Percentiles rank a stretch among this genome's conserved stretches.
phyloP scores from a whole-genome alignment of 2,797 vertebrate genomes.

The Girardinus metallicus region DNA sequence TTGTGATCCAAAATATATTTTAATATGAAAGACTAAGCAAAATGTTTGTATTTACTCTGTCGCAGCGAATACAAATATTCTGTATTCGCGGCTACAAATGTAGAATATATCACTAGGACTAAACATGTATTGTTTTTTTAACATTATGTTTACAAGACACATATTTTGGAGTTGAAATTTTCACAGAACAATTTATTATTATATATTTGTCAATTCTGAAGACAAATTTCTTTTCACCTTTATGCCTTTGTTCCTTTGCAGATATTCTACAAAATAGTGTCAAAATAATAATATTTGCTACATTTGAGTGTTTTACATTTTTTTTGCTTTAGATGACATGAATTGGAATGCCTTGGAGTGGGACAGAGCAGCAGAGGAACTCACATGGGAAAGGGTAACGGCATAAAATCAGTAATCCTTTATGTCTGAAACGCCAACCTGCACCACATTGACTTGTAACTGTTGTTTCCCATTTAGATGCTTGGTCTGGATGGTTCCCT shows the following conservation, averaged over 20 bases:
- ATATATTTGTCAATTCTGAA: background rate
- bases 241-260: background rate
- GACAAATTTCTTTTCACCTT: background rate
- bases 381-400: conserved; percentile 97
- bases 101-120: background rate
- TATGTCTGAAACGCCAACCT: background rate
- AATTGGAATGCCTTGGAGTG: conserved; percentile 99
- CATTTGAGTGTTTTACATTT: background rate
- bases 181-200: background rate
- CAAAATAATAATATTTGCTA: background rate
- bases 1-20: background rate
- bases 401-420: background rate
- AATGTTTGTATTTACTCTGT: too few relatives aligned
- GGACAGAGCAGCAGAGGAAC: conserved; percentile 98
- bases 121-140: background rate
- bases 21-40: background rate
- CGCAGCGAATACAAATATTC: too few relatives aligned
- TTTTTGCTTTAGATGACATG: conserved; percentile 90
- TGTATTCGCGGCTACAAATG: background rate
- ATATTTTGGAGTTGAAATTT: background rate
- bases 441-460: background rate
- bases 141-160: background rate
- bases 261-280: background rate
- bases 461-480: conserved; percentile 84
- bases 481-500: conserved; percentile 97